Evolutionary conservation across 2,888 invertebrate genomes (phyloP).

Genomic region (Caenorhabditis sp.): DNA sequence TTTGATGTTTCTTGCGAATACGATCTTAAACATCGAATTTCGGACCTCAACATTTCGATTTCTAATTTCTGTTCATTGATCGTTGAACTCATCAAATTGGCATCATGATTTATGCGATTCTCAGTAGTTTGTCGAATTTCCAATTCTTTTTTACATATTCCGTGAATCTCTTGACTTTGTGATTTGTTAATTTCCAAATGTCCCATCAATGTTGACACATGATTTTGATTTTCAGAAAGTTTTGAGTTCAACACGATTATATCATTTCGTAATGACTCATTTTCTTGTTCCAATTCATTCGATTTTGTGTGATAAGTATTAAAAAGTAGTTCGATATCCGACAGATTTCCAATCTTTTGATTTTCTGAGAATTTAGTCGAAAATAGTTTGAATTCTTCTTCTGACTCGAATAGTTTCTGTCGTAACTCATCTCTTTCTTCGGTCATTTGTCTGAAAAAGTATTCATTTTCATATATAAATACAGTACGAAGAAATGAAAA

Average conservation of each 20-base stretch:
- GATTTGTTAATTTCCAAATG: conserved; percentile 33
- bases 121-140: conserved; percentile 33
- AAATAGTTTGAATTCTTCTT: conserved; percentile 15
- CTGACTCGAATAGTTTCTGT: conserved; percentile 18
- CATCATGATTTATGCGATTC: conserved; percentile 34
- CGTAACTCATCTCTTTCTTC: conserved; percentile 17
- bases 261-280: conserved; percentile 13
- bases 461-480: neutral
- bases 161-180: conserved; percentile 33
- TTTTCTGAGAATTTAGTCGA: conserved; percentile 6
- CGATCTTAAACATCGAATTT: conserved; percentile 37
- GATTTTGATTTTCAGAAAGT: conserved; percentile 25
- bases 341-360: neutral
- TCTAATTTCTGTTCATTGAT: conserved; percentile 38
- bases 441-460: conserved; percentile 11
- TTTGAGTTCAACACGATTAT: conserved; percentile 13
- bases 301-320: conserved; percentile 6
- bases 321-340: neutral
- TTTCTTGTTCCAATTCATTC: conserved; percentile 17
- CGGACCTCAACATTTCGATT: conserved; percentile 40
- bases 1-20: conserved; percentile 41
- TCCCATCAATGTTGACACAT: conserved; percentile 34
- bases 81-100: conserved; percentile 31
- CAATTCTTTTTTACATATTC: conserved; percentile 36
- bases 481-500: neutral